phyloP scores from a whole-genome alignment of 2,113 vertebrate species.

The Varanus salvator region DNA sequence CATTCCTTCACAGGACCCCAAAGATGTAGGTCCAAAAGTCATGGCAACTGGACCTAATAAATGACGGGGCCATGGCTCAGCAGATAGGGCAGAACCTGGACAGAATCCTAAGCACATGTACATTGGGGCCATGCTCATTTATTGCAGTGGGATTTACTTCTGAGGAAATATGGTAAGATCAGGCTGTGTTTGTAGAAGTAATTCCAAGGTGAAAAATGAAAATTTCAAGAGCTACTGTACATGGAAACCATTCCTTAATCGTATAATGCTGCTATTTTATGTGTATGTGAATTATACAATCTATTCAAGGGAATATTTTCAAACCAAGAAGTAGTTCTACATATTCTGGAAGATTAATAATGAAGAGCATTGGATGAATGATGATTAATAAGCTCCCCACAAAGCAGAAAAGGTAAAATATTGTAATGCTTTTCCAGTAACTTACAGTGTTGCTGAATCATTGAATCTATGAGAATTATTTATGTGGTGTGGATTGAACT shows the following conservation, averaged over 20 bases:
- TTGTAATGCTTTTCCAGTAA: conserved; percentile 22
- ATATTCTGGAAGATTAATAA: neutral
- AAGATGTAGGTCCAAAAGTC: too few species aligned
- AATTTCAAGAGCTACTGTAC: neutral
- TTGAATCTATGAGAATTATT: conserved; percentile 3
- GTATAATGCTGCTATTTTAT: neutral
- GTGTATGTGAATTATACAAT: neutral
- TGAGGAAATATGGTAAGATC: neutral
- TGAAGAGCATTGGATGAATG: neutral
- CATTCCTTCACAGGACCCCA: too few species aligned
- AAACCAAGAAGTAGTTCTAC: fast-evolving
- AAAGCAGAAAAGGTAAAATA: neutral
- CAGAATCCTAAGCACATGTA: too few species aligned
- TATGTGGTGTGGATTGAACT: neutral
- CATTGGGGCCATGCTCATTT: neutral
- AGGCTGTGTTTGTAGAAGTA: neutral
- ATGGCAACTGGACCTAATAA: too few species aligned
- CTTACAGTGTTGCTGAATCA: neutral
- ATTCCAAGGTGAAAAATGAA: neutral
- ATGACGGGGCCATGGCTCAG: too few species aligned
- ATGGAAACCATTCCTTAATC: neutral
- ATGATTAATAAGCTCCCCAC: conserved; percentile 24
- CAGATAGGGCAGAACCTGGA: too few species aligned
- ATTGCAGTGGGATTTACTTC: neutral
- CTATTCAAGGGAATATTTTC: neutral